Base-by-base conservation (phyloP, 2,888 invertebrate genomes). In the Saturnia pavonia region DNA sequence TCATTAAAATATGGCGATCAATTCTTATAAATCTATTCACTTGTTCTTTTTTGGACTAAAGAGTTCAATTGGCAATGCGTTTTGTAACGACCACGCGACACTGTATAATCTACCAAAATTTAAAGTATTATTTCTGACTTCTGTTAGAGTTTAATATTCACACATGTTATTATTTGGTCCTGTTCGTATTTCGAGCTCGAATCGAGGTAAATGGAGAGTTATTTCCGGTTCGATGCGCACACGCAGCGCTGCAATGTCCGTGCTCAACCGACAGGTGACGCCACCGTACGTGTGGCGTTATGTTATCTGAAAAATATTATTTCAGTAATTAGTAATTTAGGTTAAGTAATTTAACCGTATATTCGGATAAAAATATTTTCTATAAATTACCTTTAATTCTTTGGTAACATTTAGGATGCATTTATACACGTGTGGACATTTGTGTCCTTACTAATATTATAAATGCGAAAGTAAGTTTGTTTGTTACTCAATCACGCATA, bases 301-400 rank as follows among this genome's bases (percentile, higher is more conserved):
- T 92, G 92, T 92, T 93, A 93, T 92, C 92, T 93, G 92, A 71
- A 91, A 72, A 43, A 60, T 60, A 60, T 60, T 27, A 54, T 60
- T 60, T 3, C 25, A 27, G 25, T 60, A 60, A 54, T 54, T n/a
- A 22, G n/a, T n/a, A n/a, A n/a, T n/a, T n/a, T n/a, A n/a, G n/a
- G n/a, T n/a, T n/a, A n/a, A n/a, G n/a, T n/a, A n/a, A 43, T 43
- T 8, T 43, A n/a, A 54, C 19, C 19, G 22, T 22, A 54, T 22
- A 22, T 54, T 54, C n/a, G 0, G 22, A 54, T 0, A 54, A 11
- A 54, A 54, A 22, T 11, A 54, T 34, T 4, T 34, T 34, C 6
- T 34, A 34, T 34, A 6, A 34, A 34, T 34, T 34, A 34, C 34
- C 2, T 6, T 34, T 34, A 34, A 34, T 4, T 34, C 34, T 34